Base-by-base conservation (phyloP, 2,888 invertebrate species). In the Drosophila borealis region DNA sequence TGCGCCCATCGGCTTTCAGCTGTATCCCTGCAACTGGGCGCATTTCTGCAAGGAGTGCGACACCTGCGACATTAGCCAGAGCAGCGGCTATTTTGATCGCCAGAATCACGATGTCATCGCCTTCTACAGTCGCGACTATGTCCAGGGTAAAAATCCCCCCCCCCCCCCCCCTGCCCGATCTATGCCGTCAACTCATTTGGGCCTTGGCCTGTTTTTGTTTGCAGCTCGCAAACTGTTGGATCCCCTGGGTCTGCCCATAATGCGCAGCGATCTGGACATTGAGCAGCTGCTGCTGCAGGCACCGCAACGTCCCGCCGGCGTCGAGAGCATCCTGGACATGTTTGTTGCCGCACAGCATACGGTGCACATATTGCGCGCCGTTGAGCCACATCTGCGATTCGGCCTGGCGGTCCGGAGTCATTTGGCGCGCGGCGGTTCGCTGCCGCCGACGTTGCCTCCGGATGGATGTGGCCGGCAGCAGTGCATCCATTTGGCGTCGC, bases 1-100 rank as follows among this genome's bases (percentile, higher is more conserved):
- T 93, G 95, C 96, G 88, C 97, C 98, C n/a, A 95, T 98, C 77
- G 97, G 97, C 19, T 99, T 98, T 93, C 94, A 96, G 85, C 96
- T 97, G 90, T 98, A 96, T 93, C 95, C 98, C 88, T 93, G 92
- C 67, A 89, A 84, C 50, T 90, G 91, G 78, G 97, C 97, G 49
- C 94, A 94, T 84, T 93, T 95, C 76, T 93, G 93, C 68, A 93
- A 93, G 72, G 92, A 93, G 57, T 92, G 93, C 61, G 93, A 94
- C 55, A 91, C 95, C 4, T 93, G 93, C 78, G 96, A 97, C 79
- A 94, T 96, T 19, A 95, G 95, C 90, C 96, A 96, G 92, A 94
- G 94, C 89, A 93, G 94, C 34, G 98, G 98, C 0, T 96, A 96
- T 91, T 98, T 97, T 91, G 96, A 97, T 92, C 92, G 93, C 57